Conservation (phyloP, 2,797 vertebrate genomes). For the Dendrocincla fuliginosa region DNA sequence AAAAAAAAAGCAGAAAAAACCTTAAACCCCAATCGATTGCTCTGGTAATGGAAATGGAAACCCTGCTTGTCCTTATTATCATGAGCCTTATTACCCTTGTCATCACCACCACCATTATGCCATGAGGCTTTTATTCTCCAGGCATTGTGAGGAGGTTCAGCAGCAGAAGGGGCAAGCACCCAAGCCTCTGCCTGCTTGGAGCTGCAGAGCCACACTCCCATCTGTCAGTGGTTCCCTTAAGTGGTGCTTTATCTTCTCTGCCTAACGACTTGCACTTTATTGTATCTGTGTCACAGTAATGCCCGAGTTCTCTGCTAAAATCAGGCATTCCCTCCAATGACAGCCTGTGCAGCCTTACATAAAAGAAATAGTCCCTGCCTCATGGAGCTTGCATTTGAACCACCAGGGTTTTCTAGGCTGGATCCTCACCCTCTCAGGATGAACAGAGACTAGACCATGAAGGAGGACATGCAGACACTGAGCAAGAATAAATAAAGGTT, state of each 20-base stretch:
- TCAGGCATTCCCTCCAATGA: not conserved
- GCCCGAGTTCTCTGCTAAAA: not conserved
- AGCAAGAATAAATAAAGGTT: not conserved
- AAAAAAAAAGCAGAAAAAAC: not conserved
- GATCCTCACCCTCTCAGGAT: not conserved
- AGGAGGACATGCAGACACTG: not conserved
- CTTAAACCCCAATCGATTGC: conserved; percentile 62
- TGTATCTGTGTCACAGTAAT: conserved; percentile 11
- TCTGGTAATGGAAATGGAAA: conserved; percentile 77
- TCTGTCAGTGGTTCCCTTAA: conserved; percentile 56
- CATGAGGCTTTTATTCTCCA: conserved; percentile 57
- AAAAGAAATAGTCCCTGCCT: not conserved
- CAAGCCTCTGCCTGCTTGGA: not conserved
- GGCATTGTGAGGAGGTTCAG: conserved; percentile 28
- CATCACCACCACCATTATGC: conserved; percentile 68
- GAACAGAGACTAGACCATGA: not conserved
- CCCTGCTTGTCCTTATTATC: conserved; percentile 77
- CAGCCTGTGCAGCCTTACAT: not conserved
- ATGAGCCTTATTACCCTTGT: conserved; percentile 76
- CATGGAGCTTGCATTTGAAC: not conserved
- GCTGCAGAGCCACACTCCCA: conserved; percentile 1
- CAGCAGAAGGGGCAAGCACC: conserved; percentile 1
- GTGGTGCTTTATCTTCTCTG: conserved; percentile 46
- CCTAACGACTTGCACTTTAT: conserved; percentile 18
- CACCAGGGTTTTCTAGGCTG: not conserved